Base-by-base conservation (phyloP, 2,797 vertebrate genomes). In the Bradypodion pumilum region DNA sequence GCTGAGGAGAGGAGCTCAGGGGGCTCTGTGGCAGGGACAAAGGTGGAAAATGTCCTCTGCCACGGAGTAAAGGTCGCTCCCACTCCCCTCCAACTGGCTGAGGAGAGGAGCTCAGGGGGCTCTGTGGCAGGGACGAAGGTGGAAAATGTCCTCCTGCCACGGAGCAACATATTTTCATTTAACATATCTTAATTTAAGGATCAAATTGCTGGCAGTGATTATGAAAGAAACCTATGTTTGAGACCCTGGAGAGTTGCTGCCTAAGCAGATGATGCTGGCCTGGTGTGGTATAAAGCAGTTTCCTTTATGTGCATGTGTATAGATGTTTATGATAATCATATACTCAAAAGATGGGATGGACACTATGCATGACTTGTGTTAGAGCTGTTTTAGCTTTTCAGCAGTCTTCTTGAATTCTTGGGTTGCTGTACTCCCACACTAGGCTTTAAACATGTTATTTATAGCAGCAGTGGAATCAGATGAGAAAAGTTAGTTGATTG, bases 381-480 rank as follows among this genome's bases (percentile, higher is more conserved):
- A 1, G 74, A 60, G 74, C 68, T 5, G 13, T 4, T 29, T 77
- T 16, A 44, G 10, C 81, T 80, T 70, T 68, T 74, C 3, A 80
- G 60, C 74, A 79, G 29, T 69, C 15, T 10, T 59, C 23, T 8
- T 0, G n/a, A 52, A 35, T 15, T 89, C 87, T 79, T 86, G 89
- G 89, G 84, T 21, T 93, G 88, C 84, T 82, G 78, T 65, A 85
- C 82, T 78, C 82, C 85, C 89, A 78, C 68, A 42, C 29, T 25
- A 59, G 74, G 90, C 86, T 80, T 85, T 68, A 81, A 84, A 84
- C 37, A 42, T 0, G 65, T 82, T 96, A 93, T 95, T 95, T 95
- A 87, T 94, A 91, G 93, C 92, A 80, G 84, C 46, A 81, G 79
- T 75, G 69, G 62, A 85, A 79, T 56, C 85, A 6, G 35, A 87